These are phyloP conservation scores for Seira sanloemensis DNA, from an alignment of 2,888 invertebrate genomes.

Conservation along the genomic window DNA sequence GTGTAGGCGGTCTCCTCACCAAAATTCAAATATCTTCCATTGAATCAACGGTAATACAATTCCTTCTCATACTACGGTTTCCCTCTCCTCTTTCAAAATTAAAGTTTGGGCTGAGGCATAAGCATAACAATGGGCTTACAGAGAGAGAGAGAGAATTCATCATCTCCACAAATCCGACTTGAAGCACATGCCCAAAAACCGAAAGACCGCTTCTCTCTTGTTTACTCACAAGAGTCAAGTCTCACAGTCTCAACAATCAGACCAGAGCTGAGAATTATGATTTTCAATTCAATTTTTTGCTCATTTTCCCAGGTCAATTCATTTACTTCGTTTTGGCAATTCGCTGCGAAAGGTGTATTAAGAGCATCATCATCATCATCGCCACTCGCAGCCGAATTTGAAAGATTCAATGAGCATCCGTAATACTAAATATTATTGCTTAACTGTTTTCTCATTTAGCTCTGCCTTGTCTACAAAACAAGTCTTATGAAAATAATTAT, in stretches of 20 bases:
- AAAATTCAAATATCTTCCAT: slow-evolving; percentile 3
- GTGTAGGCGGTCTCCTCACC: not conserved
- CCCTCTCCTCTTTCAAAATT: not conserved
- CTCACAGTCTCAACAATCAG: not conserved
- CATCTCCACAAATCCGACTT: slow-evolving; percentile 8
- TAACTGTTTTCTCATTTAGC: not conserved
- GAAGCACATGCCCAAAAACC: slow-evolving; percentile 8
- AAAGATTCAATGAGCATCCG: not conserved
- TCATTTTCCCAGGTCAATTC: not conserved
- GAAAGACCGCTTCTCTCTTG: not conserved
- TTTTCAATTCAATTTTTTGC: not conserved
- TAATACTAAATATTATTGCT: not conserved
- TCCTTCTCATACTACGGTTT: not conserved
- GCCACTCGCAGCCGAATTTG: no score
- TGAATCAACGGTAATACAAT: slow-evolving; percentile 9
- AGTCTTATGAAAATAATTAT: slow-evolving; percentile 16
- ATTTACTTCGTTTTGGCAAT: not conserved
- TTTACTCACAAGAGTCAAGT: not conserved
- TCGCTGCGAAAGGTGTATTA: no score
- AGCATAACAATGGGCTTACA: slow-evolving; percentile 10
- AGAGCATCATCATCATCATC: not conserved
- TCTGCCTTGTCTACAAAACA: not conserved
- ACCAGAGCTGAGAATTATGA: not conserved
- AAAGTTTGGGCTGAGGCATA: not conserved
- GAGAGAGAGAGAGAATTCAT: no score